A percentile compares a stretch with the other conserved stretches of the same genome.
phyloP scores from a whole-genome alignment of 2,888 invertebrate genomes.

The Chelonus formosanus region DNA sequence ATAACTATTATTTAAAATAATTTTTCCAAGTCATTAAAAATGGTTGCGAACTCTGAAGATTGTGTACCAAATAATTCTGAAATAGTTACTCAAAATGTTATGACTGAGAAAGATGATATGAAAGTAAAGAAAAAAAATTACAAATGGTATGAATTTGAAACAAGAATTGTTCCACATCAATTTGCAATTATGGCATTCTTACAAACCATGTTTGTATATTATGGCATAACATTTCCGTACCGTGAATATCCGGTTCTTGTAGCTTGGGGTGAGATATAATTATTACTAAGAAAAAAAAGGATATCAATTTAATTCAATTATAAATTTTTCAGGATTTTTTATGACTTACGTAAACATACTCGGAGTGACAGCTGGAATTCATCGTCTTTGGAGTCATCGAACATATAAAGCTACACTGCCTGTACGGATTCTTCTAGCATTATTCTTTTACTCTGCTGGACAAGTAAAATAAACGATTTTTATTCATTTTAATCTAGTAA shows the following conservation, averaged over 20 bases:
- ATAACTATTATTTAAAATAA: too few species aligned
- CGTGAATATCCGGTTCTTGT: slow-evolving; percentile 10
- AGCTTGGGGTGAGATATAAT: slow-evolving; percentile 23
- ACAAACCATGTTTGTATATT: slow-evolving; percentile 16
- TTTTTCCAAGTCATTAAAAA: not conserved
- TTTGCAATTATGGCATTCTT: not conserved
- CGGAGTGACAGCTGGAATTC: slow-evolving; percentile 97
- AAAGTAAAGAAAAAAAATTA: not conserved
- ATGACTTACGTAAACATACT: slow-evolving; percentile 83
- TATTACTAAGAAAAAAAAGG: not conserved
- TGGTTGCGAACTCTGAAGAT: not conserved
- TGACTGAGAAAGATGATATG: not conserved
- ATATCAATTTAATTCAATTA: not conserved
- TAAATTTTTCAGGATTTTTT: slow-evolving; percentile 69
- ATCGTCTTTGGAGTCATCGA: slow-evolving; percentile 94
- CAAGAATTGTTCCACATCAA: slow-evolving; percentile 15
- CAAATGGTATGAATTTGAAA: slow-evolving; percentile 28
- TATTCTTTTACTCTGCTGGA: slow-evolving; percentile 73
- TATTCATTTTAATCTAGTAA: not conserved
- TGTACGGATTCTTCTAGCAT: slow-evolving; percentile 77
- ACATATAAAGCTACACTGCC: slow-evolving; percentile 96
- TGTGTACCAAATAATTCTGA: not conserved
- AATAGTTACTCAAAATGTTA: not conserved
- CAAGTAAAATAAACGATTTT: slow-evolving; percentile 67
- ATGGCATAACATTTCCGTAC: slow-evolving; percentile 21